Percentiles rank a stretch among this genome's conserved stretches.
phyloP scores from a whole-genome alignment of 2,888 invertebrate genomes.

The Oscheius sp. region DNA sequence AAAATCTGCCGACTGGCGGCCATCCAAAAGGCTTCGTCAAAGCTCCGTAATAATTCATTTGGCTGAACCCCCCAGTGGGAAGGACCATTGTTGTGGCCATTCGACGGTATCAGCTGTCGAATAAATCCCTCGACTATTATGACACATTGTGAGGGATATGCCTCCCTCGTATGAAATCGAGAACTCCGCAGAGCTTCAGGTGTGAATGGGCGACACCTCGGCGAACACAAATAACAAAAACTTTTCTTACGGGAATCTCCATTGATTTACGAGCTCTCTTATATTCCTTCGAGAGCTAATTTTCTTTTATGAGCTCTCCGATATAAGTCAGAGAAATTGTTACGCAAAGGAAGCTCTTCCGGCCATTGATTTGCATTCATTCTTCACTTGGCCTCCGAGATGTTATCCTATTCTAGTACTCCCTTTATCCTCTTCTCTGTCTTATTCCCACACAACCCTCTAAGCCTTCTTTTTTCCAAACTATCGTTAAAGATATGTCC shows the following conservation, averaged over 20 bases:
- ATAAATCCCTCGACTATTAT: slow-evolving; percentile 13
- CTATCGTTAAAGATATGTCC: not conserved
- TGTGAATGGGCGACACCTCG: not conserved
- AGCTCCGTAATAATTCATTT: slow-evolving; percentile 7
- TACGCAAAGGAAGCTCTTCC: not conserved
- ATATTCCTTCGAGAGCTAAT: too few relatives aligned
- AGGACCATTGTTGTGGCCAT: not conserved
- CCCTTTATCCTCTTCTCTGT: not conserved
- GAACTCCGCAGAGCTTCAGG: not conserved
- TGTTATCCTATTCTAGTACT: not conserved
- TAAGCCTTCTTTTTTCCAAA: not conserved
- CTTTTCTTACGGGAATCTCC: too few relatives aligned
- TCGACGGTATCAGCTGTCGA: slow-evolving; percentile 16
- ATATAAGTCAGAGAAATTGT: too few relatives aligned
- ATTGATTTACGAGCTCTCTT: too few relatives aligned
- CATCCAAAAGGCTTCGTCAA: not conserved
- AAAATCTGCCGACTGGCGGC: too few relatives aligned
- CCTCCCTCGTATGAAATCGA: slow-evolving; percentile 3
- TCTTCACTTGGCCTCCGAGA: not conserved
- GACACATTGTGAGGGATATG: not conserved
- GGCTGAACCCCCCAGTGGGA: not conserved
- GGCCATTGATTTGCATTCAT: slow-evolving; percentile 9
- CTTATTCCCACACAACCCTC: not conserved
- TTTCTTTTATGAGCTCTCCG: too few relatives aligned
- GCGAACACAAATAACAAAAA: not conserved